Evolutionary conservation across 2,797 vertebrate genomes (phyloP), one percentile per base, ranked within the genome.

Genomic region (Spinibarbus caldwelli): DNA sequence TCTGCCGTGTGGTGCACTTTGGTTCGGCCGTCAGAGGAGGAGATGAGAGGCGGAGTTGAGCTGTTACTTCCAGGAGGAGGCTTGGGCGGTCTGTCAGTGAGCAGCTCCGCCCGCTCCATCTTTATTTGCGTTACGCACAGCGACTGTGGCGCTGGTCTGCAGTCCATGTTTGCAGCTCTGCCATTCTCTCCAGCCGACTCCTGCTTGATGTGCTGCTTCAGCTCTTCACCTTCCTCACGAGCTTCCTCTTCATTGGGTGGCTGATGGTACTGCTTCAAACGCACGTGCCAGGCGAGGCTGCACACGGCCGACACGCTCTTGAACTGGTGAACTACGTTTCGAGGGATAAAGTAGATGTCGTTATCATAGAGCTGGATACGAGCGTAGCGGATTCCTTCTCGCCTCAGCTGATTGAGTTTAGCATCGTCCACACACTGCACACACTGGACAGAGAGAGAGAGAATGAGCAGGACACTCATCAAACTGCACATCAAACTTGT

Each of bases 341-440:
- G 96, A 2, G 98, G 98, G 92, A 99, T 99, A 93, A 98, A 99
- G 91, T 99, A 99, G 93, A 99, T 95, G 94, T 99, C 98, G 77
- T 99, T 95, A 92, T 99, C 97, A 5, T 97, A 97, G 11, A 99
- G 94, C 91, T 97, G 97, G 90, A 99, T 97, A 87, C 97, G 96
- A 84, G 98, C 98, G 81, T 99, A 99, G 66, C 97, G 97, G 91
- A 99, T 96, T 80, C 98, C 98, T 94, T 99, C 98, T 47, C 98
- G 96, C 85, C 98, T 95, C 89, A 99, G 94, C 85, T 99, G 98
- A 94, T 99, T 99, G 31, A 99, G 97, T 92, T 99, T 99, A 92
- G 98, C 98, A 66, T 99, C 98, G 11, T 99, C 98, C 87, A 99
- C 97, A 98, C 98, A 99, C 89, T 99, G 98, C 89, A 99, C 98